Evolutionary conservation across 1,140 invertebrate species (phyloP).

Genomic region (Achatina immaculata): DNA sequence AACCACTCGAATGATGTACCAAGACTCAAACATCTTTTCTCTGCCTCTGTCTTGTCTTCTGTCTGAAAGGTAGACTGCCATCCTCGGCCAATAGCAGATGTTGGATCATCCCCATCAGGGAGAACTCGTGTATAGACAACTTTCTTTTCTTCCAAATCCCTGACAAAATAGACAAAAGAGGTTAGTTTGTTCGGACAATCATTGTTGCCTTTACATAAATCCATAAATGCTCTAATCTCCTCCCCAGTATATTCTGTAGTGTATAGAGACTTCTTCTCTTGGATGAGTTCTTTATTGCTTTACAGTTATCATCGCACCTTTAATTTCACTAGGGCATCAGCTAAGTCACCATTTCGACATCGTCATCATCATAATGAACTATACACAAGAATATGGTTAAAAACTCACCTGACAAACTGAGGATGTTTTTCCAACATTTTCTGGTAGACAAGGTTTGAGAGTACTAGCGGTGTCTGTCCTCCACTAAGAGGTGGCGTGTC

Average conservation of each 20-base stretch:
- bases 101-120: conserved; percentile 52
- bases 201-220: too few species aligned
- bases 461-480: conserved; percentile 57
- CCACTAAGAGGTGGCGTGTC: conserved; percentile 51
- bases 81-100: conserved; percentile 54
- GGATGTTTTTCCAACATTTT: conserved; percentile 47
- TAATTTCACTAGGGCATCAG: too few species aligned
- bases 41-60: conserved; percentile 47
- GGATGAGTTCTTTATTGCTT: too few species aligned
- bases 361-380: too few species aligned
- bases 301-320: too few species aligned
- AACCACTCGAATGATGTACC: conserved; percentile 58
- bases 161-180: too few species aligned
- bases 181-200: too few species aligned
- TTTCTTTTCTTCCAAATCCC: conserved; percentile 42
- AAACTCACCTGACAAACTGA: conserved; percentile 47
- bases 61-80: conserved; percentile 62
- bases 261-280: too few species aligned
- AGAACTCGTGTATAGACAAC: conserved; percentile 55
- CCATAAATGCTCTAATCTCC: too few species aligned
- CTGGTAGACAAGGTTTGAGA: conserved; percentile 57
- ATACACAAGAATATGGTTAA: too few species aligned
- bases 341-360: too few species aligned
- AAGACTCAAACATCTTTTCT: conserved; percentile 49
- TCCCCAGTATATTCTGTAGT: too few species aligned